These are phyloP conservation scores for Polypedilum vanderplanki DNA, from an alignment of 1,140 invertebrate species.

Conservation along the genomic window DNA sequence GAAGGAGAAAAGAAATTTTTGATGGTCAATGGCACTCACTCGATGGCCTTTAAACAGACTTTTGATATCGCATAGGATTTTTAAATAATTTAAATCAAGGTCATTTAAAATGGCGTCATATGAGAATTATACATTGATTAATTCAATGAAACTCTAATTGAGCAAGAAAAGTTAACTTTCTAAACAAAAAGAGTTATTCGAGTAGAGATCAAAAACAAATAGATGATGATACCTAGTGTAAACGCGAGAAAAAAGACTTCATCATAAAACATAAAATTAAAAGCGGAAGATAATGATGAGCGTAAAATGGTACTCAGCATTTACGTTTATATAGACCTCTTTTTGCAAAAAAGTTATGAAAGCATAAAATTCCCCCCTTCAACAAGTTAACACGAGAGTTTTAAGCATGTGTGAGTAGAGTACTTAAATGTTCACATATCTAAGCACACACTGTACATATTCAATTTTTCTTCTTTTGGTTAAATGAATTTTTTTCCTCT, in stretches of 20 bases:
- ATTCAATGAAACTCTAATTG: too few relatives aligned
- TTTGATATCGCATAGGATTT: background rate
- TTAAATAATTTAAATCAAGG: background rate
- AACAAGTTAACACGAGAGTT: background rate
- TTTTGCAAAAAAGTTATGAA: background rate
- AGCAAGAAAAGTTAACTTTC: too few relatives aligned
- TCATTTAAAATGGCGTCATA: background rate
- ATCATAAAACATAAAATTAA: background rate
- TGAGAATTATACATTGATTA: too few relatives aligned
- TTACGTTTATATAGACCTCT: background rate
- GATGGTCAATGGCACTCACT: background rate
- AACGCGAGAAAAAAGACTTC: background rate
- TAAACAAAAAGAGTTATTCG: too few relatives aligned
- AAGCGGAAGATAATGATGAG: conserved; percentile 11
- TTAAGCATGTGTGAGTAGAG: background rate
- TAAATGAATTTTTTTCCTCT: background rate
- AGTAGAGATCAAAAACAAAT: too few relatives aligned
- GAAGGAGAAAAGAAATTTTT: background rate
- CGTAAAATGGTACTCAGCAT: conserved; percentile 3
- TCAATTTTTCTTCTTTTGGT: background rate
- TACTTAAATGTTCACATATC: background rate
- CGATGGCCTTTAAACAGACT: background rate
- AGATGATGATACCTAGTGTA: too few relatives aligned
- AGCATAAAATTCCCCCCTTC: conserved; percentile 3
- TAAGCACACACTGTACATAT: background rate